Base-by-base conservation (phyloP, 2,888 invertebrate species). In the Ormyrus rosae region DNA sequence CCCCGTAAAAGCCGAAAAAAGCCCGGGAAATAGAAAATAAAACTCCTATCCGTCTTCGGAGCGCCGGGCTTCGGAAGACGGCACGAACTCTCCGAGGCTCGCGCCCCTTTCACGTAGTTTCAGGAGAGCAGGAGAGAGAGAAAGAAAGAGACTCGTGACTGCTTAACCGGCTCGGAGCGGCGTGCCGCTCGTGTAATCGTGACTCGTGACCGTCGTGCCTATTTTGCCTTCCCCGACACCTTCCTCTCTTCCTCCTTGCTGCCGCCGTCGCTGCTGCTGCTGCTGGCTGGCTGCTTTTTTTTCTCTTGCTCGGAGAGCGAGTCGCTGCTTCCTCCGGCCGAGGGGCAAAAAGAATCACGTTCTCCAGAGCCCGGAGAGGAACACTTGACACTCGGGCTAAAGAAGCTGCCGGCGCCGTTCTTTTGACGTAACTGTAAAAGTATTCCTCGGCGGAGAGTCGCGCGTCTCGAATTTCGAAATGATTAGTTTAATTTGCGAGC, bases 181-280 rank as follows among this genome's bases (percentile, higher is more conserved):
- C 85, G 83, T 86, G 85, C 83, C 78, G 72, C 82, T 83, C 84
- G 83, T 65, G 46, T 84, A 80, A 83, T 85, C 86, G 84, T 85
- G 85, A 85, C 83, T 86, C 83, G 84, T 84, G 86, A 63, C 80
- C 83, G 72, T 83, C 84, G 84, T 84, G 84, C 84, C 71, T 74
- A 63, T 53, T 76, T 76, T 71, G 67, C 71, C 75, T 80, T 75
- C 74, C 34, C 71, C 55, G 80, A 75, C 80, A 75, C 80, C 80
- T 71, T 68, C 76, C 71, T 67, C 53, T 75, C 56, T 64, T 34
- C 46, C 53, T 13, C 46, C 55, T 55, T n/a, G 5, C 50, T 1
- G 11, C 58, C 3, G 11, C 58, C 58, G 13, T 13, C 13, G 13
- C 13, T 13, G 13, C 13, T 13, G 13, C 13, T 13, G 13, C 13